These are phyloP conservation scores for Poeciliopsis turneri DNA, from an alignment of 2,797 vertebrate genomes.

Conservation along the genomic window DNA sequence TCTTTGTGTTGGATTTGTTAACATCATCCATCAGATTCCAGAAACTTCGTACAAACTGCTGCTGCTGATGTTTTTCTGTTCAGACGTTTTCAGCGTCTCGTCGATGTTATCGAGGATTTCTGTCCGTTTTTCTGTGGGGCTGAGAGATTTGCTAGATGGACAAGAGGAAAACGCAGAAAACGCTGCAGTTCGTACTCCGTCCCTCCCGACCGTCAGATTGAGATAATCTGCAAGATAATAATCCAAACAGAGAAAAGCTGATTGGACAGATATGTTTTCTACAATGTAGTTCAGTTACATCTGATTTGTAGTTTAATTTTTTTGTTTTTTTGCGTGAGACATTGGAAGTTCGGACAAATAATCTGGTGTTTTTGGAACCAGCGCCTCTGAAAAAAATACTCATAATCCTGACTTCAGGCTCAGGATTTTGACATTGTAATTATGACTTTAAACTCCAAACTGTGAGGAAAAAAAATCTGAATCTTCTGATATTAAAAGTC, in stretches of 20 bases:
- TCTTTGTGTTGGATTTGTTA: conserved; percentile 10
- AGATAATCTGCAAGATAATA: not conserved
- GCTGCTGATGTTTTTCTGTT: not conserved
- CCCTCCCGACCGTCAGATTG: not conserved
- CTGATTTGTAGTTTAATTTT: too few relatives aligned
- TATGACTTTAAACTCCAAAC: too few relatives aligned
- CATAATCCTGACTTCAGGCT: too few relatives aligned
- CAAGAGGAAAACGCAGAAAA: not conserved
- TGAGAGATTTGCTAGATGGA: not conserved
- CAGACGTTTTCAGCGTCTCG: not conserved
- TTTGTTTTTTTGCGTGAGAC: too few relatives aligned
- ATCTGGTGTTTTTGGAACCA: too few relatives aligned
- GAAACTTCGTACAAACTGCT: not conserved
- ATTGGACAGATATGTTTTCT: not conserved
- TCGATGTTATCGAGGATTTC: not conserved
- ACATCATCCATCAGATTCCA: conserved; percentile 6
- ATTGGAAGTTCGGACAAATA: too few relatives aligned
- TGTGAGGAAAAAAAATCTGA: too few relatives aligned
- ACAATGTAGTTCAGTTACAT: not conserved
- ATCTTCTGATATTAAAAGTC: too few relatives aligned
- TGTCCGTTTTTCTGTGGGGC: not conserved
- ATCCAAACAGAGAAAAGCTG: not conserved
- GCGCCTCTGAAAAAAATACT: too few relatives aligned
- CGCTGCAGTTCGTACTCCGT: too few relatives aligned
- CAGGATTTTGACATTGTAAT: too few relatives aligned